Percentiles rank a stretch among this genome's conserved stretches.
Evolutionary conservation across 2,797 vertebrate species (phyloP).

Genomic region (Protonibea diacanthus): DNA sequence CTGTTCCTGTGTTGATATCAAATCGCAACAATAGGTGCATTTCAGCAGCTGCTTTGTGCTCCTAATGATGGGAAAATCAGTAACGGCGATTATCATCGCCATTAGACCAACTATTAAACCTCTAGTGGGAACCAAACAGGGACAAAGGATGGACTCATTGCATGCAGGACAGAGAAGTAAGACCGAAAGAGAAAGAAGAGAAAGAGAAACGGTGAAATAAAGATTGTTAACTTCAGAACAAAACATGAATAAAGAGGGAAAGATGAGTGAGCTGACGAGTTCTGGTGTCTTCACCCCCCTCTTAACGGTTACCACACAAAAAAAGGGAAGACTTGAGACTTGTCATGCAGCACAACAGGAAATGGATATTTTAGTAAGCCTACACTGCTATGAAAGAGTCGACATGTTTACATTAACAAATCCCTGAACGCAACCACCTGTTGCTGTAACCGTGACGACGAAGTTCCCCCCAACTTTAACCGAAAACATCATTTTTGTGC

Average conservation of each 20-base stretch:
- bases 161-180: slow-evolving; percentile 4
- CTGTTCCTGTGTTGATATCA: slow-evolving; percentile 75
- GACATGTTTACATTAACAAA: not conserved
- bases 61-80: slow-evolving; percentile 72
- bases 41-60: slow-evolving; percentile 69
- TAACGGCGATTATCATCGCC: slow-evolving; percentile 56
- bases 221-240: not conserved
- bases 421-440: not conserved
- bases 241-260: not conserved
- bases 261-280: too few relatives aligned
- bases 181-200: slow-evolving; percentile 16
- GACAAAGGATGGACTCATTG: slow-evolving; percentile 59
- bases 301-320: too few relatives aligned
- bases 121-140: slow-evolving; percentile 66
- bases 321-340: not conserved
- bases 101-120: slow-evolving; percentile 70
- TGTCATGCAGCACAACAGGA: not conserved
- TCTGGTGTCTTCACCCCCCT: too few relatives aligned
- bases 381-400: not conserved
- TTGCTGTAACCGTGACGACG: not conserved
- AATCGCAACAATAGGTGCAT: slow-evolving; percentile 77
- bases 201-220: slow-evolving; percentile 4
- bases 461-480: too few relatives aligned
- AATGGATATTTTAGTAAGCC: not conserved
- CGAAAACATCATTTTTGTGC: not conserved